These are phyloP conservation scores for Charina bottae DNA, from an alignment of 2,113 vertebrate species.

Conservation along the genomic window DNA sequence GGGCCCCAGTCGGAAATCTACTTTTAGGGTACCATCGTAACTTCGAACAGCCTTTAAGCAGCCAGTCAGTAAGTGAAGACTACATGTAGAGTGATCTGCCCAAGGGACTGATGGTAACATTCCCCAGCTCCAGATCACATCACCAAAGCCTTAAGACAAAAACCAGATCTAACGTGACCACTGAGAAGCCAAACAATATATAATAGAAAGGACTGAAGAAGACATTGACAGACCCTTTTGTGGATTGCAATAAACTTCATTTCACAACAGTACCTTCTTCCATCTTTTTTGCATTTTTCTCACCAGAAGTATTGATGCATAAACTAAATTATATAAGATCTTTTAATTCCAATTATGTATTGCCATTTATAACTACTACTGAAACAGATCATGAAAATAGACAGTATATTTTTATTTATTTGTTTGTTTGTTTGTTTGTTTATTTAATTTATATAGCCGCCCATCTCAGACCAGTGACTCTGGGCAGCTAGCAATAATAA, in stretches of 20 bases:
- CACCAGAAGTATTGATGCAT: neutral
- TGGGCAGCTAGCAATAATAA: too few species aligned
- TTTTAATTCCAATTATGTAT: neutral
- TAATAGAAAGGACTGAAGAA: neutral
- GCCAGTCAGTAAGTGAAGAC: too few species aligned
- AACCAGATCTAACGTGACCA: neutral
- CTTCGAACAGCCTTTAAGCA: too few species aligned
- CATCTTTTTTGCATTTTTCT: neutral
- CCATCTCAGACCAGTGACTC: too few species aligned
- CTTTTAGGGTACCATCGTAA: too few species aligned
- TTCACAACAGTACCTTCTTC: too few species aligned
- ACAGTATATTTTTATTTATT: neutral
- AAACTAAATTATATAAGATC: neutral
- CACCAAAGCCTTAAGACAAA: neutral
- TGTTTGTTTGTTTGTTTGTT: too few species aligned
- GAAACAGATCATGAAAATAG: neutral
- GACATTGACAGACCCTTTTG: neutral
- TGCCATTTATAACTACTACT: neutral
- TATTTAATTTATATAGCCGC: too few species aligned
- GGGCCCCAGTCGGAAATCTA: too few species aligned
- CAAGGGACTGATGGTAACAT: neutral
- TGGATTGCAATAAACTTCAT: neutral
- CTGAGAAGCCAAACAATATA: neutral
- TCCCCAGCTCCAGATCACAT: neutral
- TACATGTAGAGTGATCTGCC: neutral